These are phyloP conservation scores for Hypotaenidia philippensis DNA, from an alignment of 2,797 vertebrate genomes.

Conservation along the genomic window DNA sequence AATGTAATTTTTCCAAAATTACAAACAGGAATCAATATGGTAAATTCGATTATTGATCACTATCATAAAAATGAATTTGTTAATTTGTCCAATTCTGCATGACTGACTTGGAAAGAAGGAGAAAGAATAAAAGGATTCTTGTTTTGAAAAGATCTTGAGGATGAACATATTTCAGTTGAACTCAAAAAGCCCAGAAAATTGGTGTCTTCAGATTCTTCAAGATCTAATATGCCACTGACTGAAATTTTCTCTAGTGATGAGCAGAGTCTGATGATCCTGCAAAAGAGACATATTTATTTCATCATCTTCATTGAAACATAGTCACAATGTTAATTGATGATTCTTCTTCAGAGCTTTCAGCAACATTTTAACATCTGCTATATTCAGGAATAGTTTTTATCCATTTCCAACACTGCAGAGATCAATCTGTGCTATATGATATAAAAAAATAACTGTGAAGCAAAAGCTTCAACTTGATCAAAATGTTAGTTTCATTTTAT, in stretches of 20 bases:
- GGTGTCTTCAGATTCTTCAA: not conserved
- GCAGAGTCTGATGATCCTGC: not conserved
- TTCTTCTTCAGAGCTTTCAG: not conserved
- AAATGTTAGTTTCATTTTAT: constrained; percentile 1
- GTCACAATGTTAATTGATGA: not conserved
- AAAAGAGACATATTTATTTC: constrained; percentile 14
- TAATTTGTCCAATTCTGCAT: not conserved
- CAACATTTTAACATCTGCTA: constrained; percentile 18
- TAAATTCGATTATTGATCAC: not conserved
- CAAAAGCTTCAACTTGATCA: not conserved
- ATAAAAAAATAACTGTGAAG: not conserved
- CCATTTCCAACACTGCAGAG: not conserved
- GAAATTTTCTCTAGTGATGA: not conserved
- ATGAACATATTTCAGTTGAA: not conserved
- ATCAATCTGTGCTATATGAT: constrained; percentile 1
- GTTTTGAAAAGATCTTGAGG: not conserved
- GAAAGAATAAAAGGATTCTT: not conserved
- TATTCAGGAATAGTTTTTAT: not conserved
- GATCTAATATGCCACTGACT: not conserved
- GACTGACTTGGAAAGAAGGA: not conserved
- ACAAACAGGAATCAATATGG: not conserved
- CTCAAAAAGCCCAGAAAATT: not conserved
- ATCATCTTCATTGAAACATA: not conserved
- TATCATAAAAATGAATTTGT: not conserved
- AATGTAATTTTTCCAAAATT: not conserved